Conservation (phyloP, 2,888 invertebrate species). For the Sphecodes monilicornis region DNA sequence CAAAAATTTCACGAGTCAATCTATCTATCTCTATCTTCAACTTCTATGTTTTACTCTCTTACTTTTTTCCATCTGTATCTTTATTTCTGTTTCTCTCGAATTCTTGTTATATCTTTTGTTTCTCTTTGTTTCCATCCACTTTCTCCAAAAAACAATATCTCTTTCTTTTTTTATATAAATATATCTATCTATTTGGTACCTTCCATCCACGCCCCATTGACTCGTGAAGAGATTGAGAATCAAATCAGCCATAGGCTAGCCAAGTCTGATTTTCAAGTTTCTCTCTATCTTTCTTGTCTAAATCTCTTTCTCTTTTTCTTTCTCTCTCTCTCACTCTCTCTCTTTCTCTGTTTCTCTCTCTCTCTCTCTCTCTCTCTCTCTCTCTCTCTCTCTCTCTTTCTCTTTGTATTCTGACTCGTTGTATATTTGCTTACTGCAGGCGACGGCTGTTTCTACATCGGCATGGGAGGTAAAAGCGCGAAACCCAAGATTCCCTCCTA, state of each 20-base stretch:
- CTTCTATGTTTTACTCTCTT: conserved; percentile 25
- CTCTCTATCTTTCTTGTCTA: conserved; percentile 35
- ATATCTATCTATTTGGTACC: neutral
- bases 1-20: conserved; percentile 72
- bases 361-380: neutral
- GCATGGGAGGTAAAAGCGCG: conserved; percentile 94
- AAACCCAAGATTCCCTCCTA: conserved; percentile 91
- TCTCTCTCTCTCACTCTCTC: conserved; percentile 30
- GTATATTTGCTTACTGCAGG: conserved; percentile 97
- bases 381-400: conserved; percentile 35
- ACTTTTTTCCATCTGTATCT: conserved; percentile 37
- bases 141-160: conserved; percentile 7
- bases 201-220: conserved; percentile 47
- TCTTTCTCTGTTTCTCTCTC: conserved; percentile 11
- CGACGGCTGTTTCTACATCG: conserved; percentile 99
- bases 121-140: conserved; percentile 26
- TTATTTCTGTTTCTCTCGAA: conserved; percentile 12
- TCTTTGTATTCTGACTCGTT: conserved; percentile 79
- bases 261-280: conserved; percentile 65
- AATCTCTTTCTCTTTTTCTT: conserved; percentile 10
- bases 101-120: conserved; percentile 14
- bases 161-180: neutral
- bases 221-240: conserved; percentile 65
- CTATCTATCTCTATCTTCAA: conserved; percentile 43
- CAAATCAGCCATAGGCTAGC: conserved; percentile 68